Evolutionary conservation across 1,140 invertebrate species (phyloP), one percentile per base, ranked within the genome.

Genomic region (Agrilus planipennis): DNA sequence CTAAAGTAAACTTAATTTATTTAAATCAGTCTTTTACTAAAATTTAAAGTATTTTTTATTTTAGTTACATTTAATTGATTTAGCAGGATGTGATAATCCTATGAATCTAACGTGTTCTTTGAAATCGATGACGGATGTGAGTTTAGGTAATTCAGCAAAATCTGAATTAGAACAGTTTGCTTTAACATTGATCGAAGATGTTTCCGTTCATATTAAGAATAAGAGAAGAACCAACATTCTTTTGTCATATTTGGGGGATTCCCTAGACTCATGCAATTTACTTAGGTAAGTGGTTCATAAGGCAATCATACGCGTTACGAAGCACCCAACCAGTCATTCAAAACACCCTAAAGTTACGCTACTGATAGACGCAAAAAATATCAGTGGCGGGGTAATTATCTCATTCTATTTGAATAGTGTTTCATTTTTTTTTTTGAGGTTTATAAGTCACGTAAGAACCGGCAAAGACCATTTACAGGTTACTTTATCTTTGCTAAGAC

Each of bases 11-110:
- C n/a, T n/a, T n/a, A n/a, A n/a, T n/a, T n/a, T n/a, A n/a, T n/a
- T n/a, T n/a, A n/a, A n/a, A n/a, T n/a, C n/a, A n/a, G n/a, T n/a
- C n/a, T 34, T 35, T 18, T 21, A 9, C 19, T 19, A 6, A 6
- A 35, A 4, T 5, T 20, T 11, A 5, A 35, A 35, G 7, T 17
- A 32, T 9, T 14, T 32, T 10, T 21, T 9, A 21, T 45, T 51
- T 17, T 25, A 60, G 57, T 17, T 61, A 9, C 58, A 61, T 36
- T 19, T 61, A 28, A 46, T 61, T 20, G 58, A 61, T 43, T 35
- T 61, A 22, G 55, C 52, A 7, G 58, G 58, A 18, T 46, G 41
- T 7, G 57, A 56, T 38, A 48, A 38, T 14, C 23, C 42, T 11
- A 48, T 45, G 4, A 54, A 54, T 36, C 32, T 41, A 5, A 39